These are phyloP conservation scores for Saguinus imperator DNA, from an alignment of 2,113 vertebrate genomes.

Conservation along the genomic window DNA sequence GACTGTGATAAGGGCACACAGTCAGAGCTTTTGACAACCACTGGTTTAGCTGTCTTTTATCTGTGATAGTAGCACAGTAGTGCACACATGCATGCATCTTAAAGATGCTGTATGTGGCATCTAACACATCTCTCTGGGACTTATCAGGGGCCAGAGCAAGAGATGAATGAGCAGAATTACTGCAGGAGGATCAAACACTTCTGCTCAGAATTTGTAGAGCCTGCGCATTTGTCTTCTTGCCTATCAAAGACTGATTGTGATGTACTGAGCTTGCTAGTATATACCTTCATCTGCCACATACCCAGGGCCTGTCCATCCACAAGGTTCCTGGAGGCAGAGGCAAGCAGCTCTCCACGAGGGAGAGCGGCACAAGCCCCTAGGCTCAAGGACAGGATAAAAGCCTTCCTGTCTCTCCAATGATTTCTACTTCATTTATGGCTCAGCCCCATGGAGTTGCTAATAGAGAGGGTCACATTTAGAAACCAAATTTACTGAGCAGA, in stretches of 20 bases:
- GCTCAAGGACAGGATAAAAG: neutral
- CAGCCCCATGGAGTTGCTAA: neutral
- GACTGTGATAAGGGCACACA: neutral
- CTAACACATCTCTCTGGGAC: conserved; percentile 22
- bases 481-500: conserved; percentile 29
- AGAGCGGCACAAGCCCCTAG: neutral
- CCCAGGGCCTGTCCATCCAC: neutral
- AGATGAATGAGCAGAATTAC: conserved; percentile 60
- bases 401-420: neutral
- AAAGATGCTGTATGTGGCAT: neutral
- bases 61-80: neutral
- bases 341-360: neutral
- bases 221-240: conserved; percentile 22
- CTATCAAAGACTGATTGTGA: neutral
- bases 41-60: neutral
- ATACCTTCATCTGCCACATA: neutral
- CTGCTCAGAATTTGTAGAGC: neutral
- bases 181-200: neutral
- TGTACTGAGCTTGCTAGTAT: neutral
- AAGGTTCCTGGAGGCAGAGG: neutral
- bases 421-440: neutral
- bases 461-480: neutral
- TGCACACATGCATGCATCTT: neutral
- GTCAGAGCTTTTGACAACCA: neutral
- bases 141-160: conserved; percentile 25